These are phyloP conservation scores for Sinodicranocentrus sp. DNA, from an alignment of 2,888 invertebrate genomes.

Conservation along the genomic window DNA sequence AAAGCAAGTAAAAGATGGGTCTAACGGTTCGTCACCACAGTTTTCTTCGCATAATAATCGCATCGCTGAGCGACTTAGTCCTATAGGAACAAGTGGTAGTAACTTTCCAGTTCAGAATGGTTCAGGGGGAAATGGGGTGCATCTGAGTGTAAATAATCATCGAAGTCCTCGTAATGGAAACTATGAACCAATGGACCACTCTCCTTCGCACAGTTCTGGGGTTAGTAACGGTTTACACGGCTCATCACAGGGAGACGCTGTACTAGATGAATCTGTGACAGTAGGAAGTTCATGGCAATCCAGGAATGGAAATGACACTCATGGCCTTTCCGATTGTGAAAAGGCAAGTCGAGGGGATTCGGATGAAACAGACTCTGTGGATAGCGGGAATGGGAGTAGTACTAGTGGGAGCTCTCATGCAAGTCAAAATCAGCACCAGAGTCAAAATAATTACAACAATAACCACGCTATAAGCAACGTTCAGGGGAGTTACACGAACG, in stretches of 20 bases:
- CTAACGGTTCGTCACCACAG: constrained; percentile 66
- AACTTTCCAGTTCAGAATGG: constrained; percentile 55
- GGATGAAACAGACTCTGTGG: constrained; percentile 74
- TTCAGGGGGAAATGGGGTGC: constrained; percentile 46
- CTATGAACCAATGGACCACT: constrained; percentile 58
- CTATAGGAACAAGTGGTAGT: constrained; percentile 64
- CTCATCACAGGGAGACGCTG: constrained; percentile 30
- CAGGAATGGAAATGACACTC: constrained; percentile 59
- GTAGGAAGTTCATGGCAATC: constrained; percentile 67
- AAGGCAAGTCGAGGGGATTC: constrained; percentile 67
- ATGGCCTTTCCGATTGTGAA: constrained; percentile 59
- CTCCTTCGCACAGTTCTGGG: constrained; percentile 36
- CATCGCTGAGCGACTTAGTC: constrained; percentile 73
- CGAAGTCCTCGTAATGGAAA: constrained; percentile 66
- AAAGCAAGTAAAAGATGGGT: constrained; percentile 55
- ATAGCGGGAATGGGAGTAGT: constrained; percentile 74
- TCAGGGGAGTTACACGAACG: constrained; percentile 23
- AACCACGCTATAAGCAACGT: constrained; percentile 6
- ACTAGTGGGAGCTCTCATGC: constrained; percentile 62
- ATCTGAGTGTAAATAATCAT: constrained; percentile 64
- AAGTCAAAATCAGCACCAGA: constrained; percentile 45
- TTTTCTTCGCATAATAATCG: constrained; percentile 69
- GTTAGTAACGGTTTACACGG: constrained; percentile 43
- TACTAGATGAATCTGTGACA: constrained; percentile 44
- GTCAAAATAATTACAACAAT: constrained; percentile 27